These are phyloP conservation scores for Atrina japonica DNA, from an alignment of 2,888 invertebrate genomes.

Conservation along the genomic window DNA sequence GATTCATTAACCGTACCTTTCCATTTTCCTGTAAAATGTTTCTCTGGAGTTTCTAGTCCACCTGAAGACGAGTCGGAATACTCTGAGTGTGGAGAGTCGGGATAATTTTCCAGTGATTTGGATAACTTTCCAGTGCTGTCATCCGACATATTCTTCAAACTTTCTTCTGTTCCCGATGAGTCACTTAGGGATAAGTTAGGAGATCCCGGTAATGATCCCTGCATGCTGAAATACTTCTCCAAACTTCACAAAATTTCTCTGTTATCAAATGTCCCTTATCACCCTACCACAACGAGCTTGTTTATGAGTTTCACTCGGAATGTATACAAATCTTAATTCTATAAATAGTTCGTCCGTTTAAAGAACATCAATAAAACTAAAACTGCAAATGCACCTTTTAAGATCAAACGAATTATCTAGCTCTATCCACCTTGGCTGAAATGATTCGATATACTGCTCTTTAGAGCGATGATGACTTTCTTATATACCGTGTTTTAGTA, in stretches of 20 bases:
- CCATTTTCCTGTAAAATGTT: conserved; percentile 34
- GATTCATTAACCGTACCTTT: conserved; percentile 43
- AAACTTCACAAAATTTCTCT: neutral
- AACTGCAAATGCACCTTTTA: neutral
- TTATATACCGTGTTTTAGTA: conserved; percentile 39
- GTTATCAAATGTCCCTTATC: too few species aligned
- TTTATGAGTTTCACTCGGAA: too few species aligned
- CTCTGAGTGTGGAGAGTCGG: conserved; percentile 41
- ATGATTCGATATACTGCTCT: conserved; percentile 14
- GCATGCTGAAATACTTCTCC: conserved; percentile 21
- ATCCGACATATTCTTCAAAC: conserved; percentile 31
- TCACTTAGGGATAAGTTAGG: conserved; percentile 40
- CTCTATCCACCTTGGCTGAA: conserved; percentile 16
- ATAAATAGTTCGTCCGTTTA: conserved; percentile 8
- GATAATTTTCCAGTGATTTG: conserved; percentile 37
- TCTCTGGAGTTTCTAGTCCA: conserved; percentile 34
- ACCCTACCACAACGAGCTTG: too few species aligned
- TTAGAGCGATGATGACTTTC: conserved; percentile 26
- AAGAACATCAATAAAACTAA: neutral
- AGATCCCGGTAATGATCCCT: conserved; percentile 40
- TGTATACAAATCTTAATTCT: neutral
- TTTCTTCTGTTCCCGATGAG: conserved; percentile 37
- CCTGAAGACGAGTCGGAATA: conserved; percentile 34
- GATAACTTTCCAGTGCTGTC: conserved; percentile 35
- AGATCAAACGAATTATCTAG: conserved; percentile 8